These are phyloP conservation scores for Caerostris extrusa DNA, from an alignment of 1,140 invertebrate genomes.

Conservation along the genomic window DNA sequence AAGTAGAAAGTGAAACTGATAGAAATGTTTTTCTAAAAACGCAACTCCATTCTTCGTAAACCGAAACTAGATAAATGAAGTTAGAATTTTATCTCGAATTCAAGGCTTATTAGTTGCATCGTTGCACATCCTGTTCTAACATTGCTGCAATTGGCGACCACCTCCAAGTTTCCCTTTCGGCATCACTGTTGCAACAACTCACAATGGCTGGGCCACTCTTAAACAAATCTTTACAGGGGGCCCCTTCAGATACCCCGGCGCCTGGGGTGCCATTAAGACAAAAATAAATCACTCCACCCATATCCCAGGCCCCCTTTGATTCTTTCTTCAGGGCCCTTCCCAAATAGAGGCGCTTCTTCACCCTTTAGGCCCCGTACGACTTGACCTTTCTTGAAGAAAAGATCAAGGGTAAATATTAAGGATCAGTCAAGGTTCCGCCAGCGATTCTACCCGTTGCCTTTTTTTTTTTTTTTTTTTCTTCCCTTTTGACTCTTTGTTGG, in stretches of 20 bases:
- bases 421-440: slow-evolving; percentile 8
- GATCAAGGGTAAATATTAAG: slow-evolving; percentile 48
- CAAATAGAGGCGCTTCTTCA: slow-evolving; percentile 27
- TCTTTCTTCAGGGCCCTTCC: neutral
- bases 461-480: neutral
- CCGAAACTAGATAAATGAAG: neutral
- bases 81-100: too few relatives aligned
- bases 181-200: neutral
- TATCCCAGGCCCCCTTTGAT: neutral
- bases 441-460: neutral
- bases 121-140: neutral
- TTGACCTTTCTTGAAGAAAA: slow-evolving; percentile 37
- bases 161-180: neutral
- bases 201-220: neutral
- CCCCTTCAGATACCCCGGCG: neutral
- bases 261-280: slow-evolving; percentile 34
- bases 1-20: too few relatives aligned
- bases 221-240: neutral
- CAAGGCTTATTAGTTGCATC: neutral
- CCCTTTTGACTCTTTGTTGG: neutral
- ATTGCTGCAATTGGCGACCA: neutral
- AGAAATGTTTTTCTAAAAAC: neutral
- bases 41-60: neutral
- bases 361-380: slow-evolving; percentile 41
- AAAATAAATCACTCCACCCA: slow-evolving; percentile 50